A percentile compares a stretch with the other conserved stretches of the same genome.
These are phyloP conservation scores for Ceramica pisi DNA, from an alignment of 2,888 invertebrate species.

Conservation along the genomic window DNA sequence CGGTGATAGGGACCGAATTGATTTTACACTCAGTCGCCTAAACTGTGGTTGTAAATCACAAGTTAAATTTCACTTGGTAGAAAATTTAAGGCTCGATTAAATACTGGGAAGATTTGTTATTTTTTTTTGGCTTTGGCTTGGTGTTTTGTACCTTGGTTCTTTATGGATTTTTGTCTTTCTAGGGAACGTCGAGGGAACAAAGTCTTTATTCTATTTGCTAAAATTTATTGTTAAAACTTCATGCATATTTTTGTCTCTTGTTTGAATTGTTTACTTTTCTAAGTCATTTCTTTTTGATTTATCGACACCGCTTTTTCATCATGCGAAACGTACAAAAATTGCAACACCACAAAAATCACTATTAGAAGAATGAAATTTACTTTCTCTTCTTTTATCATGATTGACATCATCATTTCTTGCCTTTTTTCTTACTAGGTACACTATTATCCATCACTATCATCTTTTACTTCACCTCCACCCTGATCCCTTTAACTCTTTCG, in stretches of 20 bases:
- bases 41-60: conserved; percentile 50
- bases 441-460: no score
- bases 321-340: neutral
- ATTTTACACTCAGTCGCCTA: conserved; percentile 65
- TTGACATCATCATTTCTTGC: no score
- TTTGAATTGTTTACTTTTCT: no score
- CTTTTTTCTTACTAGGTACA: no score
- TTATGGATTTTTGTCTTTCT: neutral
- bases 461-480: no score
- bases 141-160: no score
- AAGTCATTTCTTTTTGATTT: neutral
- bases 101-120: neutral
- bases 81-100: conserved; percentile 29
- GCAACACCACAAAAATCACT: neutral
- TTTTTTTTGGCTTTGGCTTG: neutral
- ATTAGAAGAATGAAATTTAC: neutral
- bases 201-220: neutral
- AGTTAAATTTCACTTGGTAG: conserved; percentile 30
- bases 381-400: no score
- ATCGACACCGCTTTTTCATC: neutral
- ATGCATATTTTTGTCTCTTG: neutral
- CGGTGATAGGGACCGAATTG: conserved; percentile 64
- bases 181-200: neutral
- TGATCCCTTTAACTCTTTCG: no score
- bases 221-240: neutral